These are phyloP conservation scores for Archips xylosteana DNA, from an alignment of 2,888 invertebrate genomes.

Conservation along the genomic window DNA sequence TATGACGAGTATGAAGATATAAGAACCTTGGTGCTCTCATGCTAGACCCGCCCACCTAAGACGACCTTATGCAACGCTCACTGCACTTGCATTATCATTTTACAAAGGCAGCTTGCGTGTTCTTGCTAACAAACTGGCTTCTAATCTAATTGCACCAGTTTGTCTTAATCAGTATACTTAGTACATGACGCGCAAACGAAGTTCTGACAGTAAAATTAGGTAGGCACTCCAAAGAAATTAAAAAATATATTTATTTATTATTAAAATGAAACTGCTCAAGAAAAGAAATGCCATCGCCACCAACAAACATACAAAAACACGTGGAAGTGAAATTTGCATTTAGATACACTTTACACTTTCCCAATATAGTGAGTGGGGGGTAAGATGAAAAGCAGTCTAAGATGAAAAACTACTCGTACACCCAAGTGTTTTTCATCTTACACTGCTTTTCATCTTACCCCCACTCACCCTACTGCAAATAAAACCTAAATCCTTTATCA, in stretches of 20 bases:
- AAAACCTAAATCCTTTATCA: neutral
- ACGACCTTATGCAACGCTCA: conserved; percentile 60
- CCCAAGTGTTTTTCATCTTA: no score
- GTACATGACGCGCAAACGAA: neutral
- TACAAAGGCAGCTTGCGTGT: conserved; percentile 52
- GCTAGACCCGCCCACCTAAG: conserved; percentile 56
- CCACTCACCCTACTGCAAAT: neutral
- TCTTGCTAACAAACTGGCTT: conserved; percentile 47
- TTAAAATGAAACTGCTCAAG: neutral
- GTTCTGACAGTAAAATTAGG: neutral
- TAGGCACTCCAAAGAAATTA: no score
- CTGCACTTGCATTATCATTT: conserved; percentile 61
- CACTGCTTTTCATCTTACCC: no score
- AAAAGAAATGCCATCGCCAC: neutral
- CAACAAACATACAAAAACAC: neutral
- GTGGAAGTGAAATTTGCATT: neutral
- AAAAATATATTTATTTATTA: no score
- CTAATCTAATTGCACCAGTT: conserved; percentile 38
- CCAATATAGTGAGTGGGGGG: no score
- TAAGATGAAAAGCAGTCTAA: no score
- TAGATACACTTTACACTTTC: no score
- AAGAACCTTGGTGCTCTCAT: conserved; percentile 54
- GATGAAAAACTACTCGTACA: no score
- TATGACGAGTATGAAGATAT: conserved; percentile 30
- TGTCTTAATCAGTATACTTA: neutral